Conservation (phyloP, 2,113 vertebrate species). For the Neodon shergylaensis region DNA sequence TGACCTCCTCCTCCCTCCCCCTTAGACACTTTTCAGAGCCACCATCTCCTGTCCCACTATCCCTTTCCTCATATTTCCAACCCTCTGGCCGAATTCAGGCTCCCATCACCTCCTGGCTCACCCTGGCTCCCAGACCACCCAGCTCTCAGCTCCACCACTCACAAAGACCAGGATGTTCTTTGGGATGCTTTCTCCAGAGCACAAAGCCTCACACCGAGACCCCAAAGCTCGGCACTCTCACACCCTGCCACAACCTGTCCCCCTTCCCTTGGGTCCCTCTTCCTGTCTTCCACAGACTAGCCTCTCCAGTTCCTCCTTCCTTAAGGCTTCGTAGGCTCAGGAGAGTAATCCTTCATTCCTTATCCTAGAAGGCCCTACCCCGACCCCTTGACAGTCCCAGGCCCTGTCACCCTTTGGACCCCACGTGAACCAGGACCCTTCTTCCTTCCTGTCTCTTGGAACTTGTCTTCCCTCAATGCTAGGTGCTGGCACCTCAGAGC, state of each 20-base stretch:
- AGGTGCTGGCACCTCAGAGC: background rate
- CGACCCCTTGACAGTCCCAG: rapidly evolving
- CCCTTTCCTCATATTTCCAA: background rate
- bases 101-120: background rate
- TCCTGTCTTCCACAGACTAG: background rate
- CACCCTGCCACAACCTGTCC: background rate
- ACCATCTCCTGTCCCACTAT: background rate
- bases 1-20: background rate
- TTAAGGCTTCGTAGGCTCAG: background rate
- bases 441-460: background rate
- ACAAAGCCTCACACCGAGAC: background rate
- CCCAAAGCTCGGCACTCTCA: background rate
- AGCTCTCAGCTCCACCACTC: background rate
- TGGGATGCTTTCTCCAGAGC: background rate
- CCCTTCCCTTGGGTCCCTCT: background rate
- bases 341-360: background rate
- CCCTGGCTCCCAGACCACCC: background rate
- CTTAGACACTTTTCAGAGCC: background rate
- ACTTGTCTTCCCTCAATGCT: background rate
- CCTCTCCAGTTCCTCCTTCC: background rate
- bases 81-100: background rate
- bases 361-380: background rate
- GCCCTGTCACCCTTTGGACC: background rate
- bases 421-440: background rate
- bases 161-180: background rate